phyloP scores from a whole-genome alignment of 2,113 vertebrate species.

The Ancistrus triradiatus region DNA sequence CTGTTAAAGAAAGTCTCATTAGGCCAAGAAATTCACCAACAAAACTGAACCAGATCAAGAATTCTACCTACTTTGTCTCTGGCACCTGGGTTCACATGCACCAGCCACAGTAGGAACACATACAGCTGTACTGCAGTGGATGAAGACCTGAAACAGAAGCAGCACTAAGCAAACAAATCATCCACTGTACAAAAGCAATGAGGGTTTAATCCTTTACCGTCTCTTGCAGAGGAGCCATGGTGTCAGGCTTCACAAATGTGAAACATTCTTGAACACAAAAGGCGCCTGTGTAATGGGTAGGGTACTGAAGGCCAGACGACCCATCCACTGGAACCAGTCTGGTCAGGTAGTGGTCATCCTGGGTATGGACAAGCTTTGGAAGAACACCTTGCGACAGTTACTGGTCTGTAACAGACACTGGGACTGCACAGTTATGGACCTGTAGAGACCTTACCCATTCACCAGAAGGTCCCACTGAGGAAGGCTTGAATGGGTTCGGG shows the following conservation, averaged over 20 bases:
- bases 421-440: neutral
- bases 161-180: neutral
- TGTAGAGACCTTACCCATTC: slow-evolving; percentile 1
- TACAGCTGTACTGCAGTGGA: slow-evolving; percentile 28
- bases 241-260: slow-evolving; percentile 11
- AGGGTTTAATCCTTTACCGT: too few relatives aligned
- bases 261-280: slow-evolving; percentile 34
- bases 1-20: neutral
- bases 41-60: neutral
- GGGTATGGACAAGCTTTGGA: slow-evolving; percentile 21
- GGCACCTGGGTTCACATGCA: neutral
- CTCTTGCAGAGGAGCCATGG: slow-evolving; percentile 9
- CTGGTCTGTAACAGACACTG: neutral
- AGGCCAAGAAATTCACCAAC: neutral
- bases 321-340: slow-evolving; percentile 5
- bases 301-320: neutral
- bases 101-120: slow-evolving; percentile 2
- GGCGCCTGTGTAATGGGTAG: slow-evolving; percentile 27
- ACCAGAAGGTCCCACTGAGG: slow-evolving; percentile 66
- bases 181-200: neutral
- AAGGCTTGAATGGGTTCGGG: slow-evolving; percentile 43
- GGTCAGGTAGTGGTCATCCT: slow-evolving; percentile 20
- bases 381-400: too few relatives aligned
- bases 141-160: neutral
- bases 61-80: slow-evolving; percentile 10